phyloP scores from a whole-genome alignment of 2,888 invertebrate species.

The Gisinianus flammeolus region DNA sequence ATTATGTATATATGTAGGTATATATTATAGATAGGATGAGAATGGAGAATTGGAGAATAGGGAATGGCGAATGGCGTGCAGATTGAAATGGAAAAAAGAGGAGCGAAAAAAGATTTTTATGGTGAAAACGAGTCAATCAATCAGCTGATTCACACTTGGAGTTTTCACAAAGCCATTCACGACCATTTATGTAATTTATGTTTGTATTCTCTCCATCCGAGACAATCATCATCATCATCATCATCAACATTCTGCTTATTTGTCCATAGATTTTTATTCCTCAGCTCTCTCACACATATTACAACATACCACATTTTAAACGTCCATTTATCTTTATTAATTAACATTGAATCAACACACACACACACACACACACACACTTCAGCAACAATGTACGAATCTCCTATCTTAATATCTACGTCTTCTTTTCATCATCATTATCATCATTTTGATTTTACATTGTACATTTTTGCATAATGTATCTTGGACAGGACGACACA shows the following conservation, averaged over 20 bases:
- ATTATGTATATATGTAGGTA: background rate
- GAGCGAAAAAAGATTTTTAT: background rate
- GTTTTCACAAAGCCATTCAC: background rate
- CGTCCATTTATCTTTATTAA: background rate
- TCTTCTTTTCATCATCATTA: background rate
- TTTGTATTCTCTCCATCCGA: background rate
- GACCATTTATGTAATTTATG: background rate
- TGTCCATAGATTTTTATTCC: background rate
- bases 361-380: background rate
- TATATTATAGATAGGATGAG: background rate
- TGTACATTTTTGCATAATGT: too few species aligned
- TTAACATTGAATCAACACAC: background rate
- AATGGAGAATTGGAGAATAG: background rate
- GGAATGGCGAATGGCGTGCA: background rate
- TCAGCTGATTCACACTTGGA: background rate
- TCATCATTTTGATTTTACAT: too few species aligned
- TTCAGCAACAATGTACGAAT: background rate
- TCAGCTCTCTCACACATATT: background rate
- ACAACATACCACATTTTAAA: background rate
- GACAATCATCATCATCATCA: too few species aligned
- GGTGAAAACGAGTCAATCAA: background rate
- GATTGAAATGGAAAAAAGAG: background rate
- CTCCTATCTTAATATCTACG: background rate
- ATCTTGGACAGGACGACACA: too few species aligned
- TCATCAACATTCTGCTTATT: background rate